These are phyloP conservation scores for Andrena dorsata DNA, from an alignment of 2,888 invertebrate genomes.

Conservation along the genomic window DNA sequence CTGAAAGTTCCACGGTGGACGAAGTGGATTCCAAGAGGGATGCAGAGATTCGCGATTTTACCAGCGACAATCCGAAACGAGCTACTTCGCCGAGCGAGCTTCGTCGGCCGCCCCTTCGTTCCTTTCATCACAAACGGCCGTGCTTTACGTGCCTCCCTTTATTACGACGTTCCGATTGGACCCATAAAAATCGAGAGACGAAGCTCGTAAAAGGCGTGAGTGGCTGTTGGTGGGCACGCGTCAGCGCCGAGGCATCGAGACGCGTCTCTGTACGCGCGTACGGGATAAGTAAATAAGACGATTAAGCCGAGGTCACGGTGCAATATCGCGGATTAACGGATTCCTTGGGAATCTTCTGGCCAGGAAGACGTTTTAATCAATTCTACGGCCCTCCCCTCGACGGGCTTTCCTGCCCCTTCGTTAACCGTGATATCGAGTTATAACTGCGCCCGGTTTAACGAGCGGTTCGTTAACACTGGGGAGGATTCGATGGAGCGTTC, in stretches of 20 bases:
- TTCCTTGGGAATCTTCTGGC: not conserved
- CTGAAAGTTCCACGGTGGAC: not conserved
- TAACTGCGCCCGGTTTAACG: not conserved
- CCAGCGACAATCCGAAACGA: not conserved
- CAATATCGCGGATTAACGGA: conserved; percentile 20
- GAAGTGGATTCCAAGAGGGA: not conserved
- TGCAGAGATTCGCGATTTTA: not conserved
- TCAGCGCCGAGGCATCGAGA: not conserved
- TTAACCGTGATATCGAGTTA: conserved; percentile 11
- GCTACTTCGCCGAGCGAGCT: not conserved
- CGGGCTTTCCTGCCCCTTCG: not conserved
- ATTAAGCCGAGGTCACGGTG: not conserved
- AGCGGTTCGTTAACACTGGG: not conserved
- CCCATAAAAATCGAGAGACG: conserved; percentile 44
- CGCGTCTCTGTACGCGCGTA: not conserved
- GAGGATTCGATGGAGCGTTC: not conserved
- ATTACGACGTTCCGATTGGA: conserved; percentile 24
- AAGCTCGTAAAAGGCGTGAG: conserved; percentile 25
- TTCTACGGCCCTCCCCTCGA: not conserved
- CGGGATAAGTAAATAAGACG: conserved; percentile 4
- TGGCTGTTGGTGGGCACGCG: not conserved
- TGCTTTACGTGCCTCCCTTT: not conserved
- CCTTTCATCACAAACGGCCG: not conserved
- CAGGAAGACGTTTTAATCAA: conserved; percentile 16
- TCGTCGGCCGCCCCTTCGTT: not conserved